Evolutionary conservation across 1,140 invertebrate genomes (phyloP).

Genomic region (Ooceraea biroi): DNA sequence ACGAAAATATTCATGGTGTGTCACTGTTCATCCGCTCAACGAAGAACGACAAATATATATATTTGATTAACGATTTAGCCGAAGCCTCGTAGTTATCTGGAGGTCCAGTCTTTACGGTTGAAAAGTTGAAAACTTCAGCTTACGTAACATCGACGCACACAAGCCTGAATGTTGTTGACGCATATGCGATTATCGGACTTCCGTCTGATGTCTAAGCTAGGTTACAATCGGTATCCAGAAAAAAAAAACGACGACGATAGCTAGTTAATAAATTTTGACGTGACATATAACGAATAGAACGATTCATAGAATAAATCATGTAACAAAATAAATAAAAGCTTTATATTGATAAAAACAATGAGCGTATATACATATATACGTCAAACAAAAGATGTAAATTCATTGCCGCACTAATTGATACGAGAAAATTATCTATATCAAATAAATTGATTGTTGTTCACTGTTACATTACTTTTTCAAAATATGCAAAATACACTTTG

Average conservation of each 20-base stretch:
- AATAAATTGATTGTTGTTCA: slow-evolving; percentile 3
- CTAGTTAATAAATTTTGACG: slow-evolving; percentile 26
- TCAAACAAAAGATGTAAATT: neutral
- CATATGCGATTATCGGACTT: slow-evolving; percentile 71
- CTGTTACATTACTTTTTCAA: neutral
- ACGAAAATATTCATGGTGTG: slow-evolving; percentile 28
- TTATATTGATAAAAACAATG: neutral
- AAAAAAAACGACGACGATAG: neutral
- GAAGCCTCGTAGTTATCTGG: slow-evolving; percentile 68
- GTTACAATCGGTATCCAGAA: slow-evolving; percentile 43
- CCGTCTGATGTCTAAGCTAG: slow-evolving; percentile 58
- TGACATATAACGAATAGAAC: slow-evolving; percentile 3
- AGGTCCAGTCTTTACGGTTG: slow-evolving; percentile 49
- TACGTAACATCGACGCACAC: slow-evolving; percentile 59
- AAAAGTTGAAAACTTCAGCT: slow-evolving; percentile 59
- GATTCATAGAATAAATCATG: neutral
- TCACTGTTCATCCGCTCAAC: slow-evolving; percentile 42
- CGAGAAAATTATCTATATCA: neutral
- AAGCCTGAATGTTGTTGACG: slow-evolving; percentile 63
- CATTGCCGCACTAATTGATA: neutral
- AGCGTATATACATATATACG: neutral
- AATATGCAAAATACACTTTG: slow-evolving; percentile 5
- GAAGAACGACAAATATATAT: slow-evolving; percentile 41
- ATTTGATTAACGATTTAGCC: slow-evolving; percentile 70
- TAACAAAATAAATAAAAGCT: too few relatives aligned